A percentile compares a stretch with the other conserved stretches of the same genome.
Evolutionary conservation across 2,797 vertebrate species (phyloP).

Genomic region (Sciurus carolinensis): DNA sequence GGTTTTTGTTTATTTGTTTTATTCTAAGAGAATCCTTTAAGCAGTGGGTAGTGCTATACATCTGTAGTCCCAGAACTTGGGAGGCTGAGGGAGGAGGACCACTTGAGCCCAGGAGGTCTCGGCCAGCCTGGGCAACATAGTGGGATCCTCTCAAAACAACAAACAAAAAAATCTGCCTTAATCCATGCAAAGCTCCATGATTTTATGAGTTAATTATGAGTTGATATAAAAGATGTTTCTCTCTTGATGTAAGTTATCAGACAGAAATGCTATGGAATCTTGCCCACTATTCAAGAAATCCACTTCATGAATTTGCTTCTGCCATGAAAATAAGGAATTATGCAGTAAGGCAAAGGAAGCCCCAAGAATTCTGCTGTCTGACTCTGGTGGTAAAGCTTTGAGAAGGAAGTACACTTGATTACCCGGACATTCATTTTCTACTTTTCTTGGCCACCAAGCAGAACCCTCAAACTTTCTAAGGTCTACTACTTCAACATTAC

Average conservation of each 20-base stretch:
- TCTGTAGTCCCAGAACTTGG: neutral
- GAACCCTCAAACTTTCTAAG: neutral
- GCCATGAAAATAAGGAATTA: neutral
- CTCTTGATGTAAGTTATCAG: neutral
- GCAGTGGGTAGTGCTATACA: neutral
- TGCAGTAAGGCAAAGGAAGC: neutral
- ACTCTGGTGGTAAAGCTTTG: neutral
- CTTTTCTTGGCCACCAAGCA: neutral
- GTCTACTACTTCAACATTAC: neutral
- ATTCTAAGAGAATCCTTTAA: slow-evolving; percentile 30
- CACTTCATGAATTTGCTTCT: neutral
- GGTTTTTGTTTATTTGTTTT: neutral
- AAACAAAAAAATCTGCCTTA: neutral
- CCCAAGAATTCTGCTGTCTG: neutral
- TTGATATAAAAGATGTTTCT: neutral
- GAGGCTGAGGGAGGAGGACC: neutral
- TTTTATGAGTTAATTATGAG: neutral
- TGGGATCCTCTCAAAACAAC: neutral
- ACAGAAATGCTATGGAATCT: neutral
- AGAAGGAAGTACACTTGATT: neutral
- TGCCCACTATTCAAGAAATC: neutral
- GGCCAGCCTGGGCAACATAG: neutral
- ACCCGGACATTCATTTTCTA: neutral
- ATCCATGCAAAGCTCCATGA: neutral
- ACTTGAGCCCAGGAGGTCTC: neutral